Evolutionary conservation across 2,888 invertebrate genomes (phyloP).

Genomic region (Dryobotodes eremita): DNA sequence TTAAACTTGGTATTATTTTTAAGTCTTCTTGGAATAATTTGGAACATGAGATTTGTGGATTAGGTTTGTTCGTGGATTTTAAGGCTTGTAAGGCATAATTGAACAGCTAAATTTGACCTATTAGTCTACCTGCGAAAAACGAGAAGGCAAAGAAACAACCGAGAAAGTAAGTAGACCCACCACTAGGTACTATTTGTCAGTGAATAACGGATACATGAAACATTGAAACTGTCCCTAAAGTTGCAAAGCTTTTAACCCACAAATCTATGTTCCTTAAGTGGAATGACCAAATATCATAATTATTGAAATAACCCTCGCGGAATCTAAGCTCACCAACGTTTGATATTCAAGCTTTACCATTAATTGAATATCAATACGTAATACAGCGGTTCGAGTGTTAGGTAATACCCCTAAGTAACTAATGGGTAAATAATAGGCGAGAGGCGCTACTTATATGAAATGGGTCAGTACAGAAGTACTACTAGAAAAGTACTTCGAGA

Average conservation of each 20-base stretch:
- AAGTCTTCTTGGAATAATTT: constrained; percentile 4
- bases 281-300: constrained; percentile 12
- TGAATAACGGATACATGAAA: neutral
- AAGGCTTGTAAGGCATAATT: neutral
- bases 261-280: neutral
- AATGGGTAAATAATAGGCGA: constrained; percentile 74
- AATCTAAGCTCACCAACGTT: constrained; percentile 30
- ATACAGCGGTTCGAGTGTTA: constrained; percentile 67
- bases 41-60: too few species aligned
- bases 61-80: neutral
- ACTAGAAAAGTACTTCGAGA: neutral
- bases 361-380: constrained; percentile 70
- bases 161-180: neutral
- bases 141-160: neutral
- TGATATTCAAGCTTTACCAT: constrained; percentile 57
- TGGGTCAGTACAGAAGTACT: constrained; percentile 30
- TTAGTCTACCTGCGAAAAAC: neutral
- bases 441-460: constrained; percentile 36
- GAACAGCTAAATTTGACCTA: neutral
- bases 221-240: neutral
- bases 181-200: neutral
- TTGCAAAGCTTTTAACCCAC: neutral
- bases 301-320: constrained; percentile 8
- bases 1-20: constrained; percentile 9
- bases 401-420: constrained; percentile 72